These are phyloP conservation scores for Zeuzera pyrina DNA, from an alignment of 2,888 invertebrate species.

Conservation along the genomic window DNA sequence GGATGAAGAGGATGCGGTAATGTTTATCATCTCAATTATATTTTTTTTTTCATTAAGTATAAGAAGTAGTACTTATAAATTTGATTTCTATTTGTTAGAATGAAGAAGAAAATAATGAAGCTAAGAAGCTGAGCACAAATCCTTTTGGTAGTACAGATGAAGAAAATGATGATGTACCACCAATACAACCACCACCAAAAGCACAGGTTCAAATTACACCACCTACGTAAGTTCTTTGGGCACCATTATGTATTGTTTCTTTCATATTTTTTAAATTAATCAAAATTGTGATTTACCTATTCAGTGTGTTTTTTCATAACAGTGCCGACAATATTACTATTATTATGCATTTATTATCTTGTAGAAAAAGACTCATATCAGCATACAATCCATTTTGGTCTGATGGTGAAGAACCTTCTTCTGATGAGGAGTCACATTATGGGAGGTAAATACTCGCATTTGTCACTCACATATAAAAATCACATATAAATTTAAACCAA, in stretches of 20 bases:
- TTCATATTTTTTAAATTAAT: too few relatives aligned
- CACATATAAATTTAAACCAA: too few relatives aligned
- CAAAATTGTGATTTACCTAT: too few relatives aligned
- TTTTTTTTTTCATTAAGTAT: background rate
- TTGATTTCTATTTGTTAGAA: slow-evolving; percentile 24
- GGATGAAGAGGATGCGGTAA: slow-evolving; percentile 73
- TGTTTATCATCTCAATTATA: background rate
- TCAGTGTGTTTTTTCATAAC: too few relatives aligned
- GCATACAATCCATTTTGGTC: slow-evolving; percentile 83
- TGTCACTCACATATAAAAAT: too few relatives aligned
- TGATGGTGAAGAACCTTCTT: slow-evolving; percentile 77
- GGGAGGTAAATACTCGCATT: slow-evolving; percentile 41
- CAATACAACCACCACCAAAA: slow-evolving; percentile 36
- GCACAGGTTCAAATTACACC: slow-evolving; percentile 27
- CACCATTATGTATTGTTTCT: too few relatives aligned
- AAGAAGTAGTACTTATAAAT: background rate
- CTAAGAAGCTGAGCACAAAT: slow-evolving; percentile 70
- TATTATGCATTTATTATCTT: too few relatives aligned
- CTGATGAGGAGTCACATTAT: slow-evolving; percentile 57
- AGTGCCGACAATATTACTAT: too few relatives aligned
- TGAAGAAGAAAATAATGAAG: slow-evolving; percentile 36
- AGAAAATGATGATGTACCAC: slow-evolving; percentile 63
- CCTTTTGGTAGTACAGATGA: slow-evolving; percentile 80
- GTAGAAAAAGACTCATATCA: slow-evolving; percentile 63
- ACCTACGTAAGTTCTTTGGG: slow-evolving; percentile 50